phyloP scores from a whole-genome alignment of 2,888 invertebrate species.

The Carcina quercana region DNA sequence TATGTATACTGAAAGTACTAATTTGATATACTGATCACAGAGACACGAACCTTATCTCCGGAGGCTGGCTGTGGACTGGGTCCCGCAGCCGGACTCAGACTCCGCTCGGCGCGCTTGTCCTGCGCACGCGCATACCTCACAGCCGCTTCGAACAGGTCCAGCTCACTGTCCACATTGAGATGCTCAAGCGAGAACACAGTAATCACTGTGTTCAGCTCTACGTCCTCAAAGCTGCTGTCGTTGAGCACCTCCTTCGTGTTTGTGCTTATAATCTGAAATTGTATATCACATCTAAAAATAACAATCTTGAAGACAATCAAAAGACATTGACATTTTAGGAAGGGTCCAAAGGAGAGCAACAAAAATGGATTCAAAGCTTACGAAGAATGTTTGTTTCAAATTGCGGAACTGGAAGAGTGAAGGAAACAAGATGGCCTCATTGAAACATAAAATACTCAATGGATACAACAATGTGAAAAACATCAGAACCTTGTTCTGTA shows the following conservation, averaged over 20 bases:
- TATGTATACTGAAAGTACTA: not conserved
- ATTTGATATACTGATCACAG: not conserved
- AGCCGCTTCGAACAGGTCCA: slow-evolving; percentile 84
- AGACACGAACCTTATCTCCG: slow-evolving; percentile 34
- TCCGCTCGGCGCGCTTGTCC: slow-evolving; percentile 45
- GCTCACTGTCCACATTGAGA: slow-evolving; percentile 82
- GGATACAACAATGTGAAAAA: too few species aligned
- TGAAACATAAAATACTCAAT: too few species aligned
- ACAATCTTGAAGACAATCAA: too few species aligned
- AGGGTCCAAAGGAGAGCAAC: too few species aligned
- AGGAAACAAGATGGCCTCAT: too few species aligned
- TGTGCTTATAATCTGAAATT: slow-evolving; percentile 80
- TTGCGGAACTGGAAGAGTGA: too few species aligned
- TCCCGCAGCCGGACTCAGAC: slow-evolving; percentile 37
- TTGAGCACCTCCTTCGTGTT: slow-evolving; percentile 84
- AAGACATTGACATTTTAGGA: too few species aligned
- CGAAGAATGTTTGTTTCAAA: too few species aligned
- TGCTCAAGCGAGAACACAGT: slow-evolving; percentile 84
- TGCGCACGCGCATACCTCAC: slow-evolving; percentile 68
- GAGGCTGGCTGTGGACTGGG: slow-evolving; percentile 59
- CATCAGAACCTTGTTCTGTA: too few species aligned
- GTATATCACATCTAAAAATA: too few species aligned
- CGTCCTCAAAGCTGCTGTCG: slow-evolving; percentile 85
- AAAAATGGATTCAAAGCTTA: too few species aligned
- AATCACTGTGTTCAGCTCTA: slow-evolving; percentile 82